phyloP scores from a whole-genome alignment of 2,888 invertebrate genomes.

The Aethes cnicana region DNA sequence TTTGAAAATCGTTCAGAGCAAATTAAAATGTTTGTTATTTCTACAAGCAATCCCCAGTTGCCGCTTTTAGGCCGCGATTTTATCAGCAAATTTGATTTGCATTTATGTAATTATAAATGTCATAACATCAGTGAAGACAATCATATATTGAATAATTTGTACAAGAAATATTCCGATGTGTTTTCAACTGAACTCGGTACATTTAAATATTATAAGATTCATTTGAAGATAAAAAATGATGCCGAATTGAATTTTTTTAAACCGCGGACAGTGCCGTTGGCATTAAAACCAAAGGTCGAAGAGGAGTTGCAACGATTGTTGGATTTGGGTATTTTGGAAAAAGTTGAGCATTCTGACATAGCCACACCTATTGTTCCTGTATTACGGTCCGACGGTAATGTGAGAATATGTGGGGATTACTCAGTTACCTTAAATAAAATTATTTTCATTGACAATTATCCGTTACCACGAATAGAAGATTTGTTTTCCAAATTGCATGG shows the following conservation, averaged over 20 bases:
- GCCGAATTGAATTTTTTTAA: slow-evolving; percentile 30
- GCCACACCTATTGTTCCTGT: slow-evolving; percentile 33
- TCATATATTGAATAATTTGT: neutral
- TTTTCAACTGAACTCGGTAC: slow-evolving; percentile 26
- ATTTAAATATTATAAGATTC: slow-evolving; percentile 31
- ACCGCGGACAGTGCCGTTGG: slow-evolving; percentile 27
- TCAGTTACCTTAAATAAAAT: slow-evolving; percentile 31
- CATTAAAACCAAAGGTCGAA: slow-evolving; percentile 31
- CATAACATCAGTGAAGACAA: slow-evolving; percentile 8
- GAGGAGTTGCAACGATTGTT: slow-evolving; percentile 23
- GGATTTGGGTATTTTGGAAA: slow-evolving; percentile 31
- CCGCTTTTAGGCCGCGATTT: slow-evolving; percentile 26
- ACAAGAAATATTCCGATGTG: slow-evolving; percentile 17
- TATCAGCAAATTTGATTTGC: slow-evolving; percentile 24
- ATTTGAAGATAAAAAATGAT: slow-evolving; percentile 28
- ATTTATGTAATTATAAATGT: slow-evolving; percentile 19
- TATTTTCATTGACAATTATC: slow-evolving; percentile 30
- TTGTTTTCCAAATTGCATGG: slow-evolving; percentile 36
- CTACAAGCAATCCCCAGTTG: neutral
- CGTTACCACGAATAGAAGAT: slow-evolving; percentile 39
- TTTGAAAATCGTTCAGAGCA: slow-evolving; percentile 1
- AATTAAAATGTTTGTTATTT: slow-evolving; percentile 18
- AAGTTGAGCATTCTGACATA: slow-evolving; percentile 26
- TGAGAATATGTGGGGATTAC: slow-evolving; percentile 32
- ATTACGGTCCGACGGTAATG: slow-evolving; percentile 23